Evolutionary conservation across 2,113 vertebrate species (phyloP).

Genomic region (Macaca fascicularis): T2T-MFA8v1.1 NC_088395.1:131372001-131372500

Average conservation of each 20-base stretch:
- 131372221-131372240: slow-evolving; percentile 28
- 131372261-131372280: slow-evolving; percentile 1
- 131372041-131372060: slow-evolving; percentile 35
- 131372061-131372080: slow-evolving; percentile 39
- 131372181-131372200: slow-evolving; percentile 27
- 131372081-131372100: slow-evolving; percentile 61
- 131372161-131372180: slow-evolving; percentile 21
- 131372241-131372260: neutral
- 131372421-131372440: neutral
- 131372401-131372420: neutral
- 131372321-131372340: slow-evolving; percentile 32
- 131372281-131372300: slow-evolving; percentile 46
- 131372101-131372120: slow-evolving; percentile 1
- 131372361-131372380: neutral
- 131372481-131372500: neutral
- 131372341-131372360: neutral
- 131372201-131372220: slow-evolving; percentile 11
- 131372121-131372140: slow-evolving; percentile 7
- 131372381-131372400: slow-evolving; percentile 18
- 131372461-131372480: neutral
- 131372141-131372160: slow-evolving; percentile 19
- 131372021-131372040: slow-evolving; percentile 30
- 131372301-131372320: neutral
- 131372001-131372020: slow-evolving; percentile 31
- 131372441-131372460: neutral